phyloP scores from a whole-genome alignment of 2,797 vertebrate genomes.

The Rhinophrynus dorsalis region DNA sequence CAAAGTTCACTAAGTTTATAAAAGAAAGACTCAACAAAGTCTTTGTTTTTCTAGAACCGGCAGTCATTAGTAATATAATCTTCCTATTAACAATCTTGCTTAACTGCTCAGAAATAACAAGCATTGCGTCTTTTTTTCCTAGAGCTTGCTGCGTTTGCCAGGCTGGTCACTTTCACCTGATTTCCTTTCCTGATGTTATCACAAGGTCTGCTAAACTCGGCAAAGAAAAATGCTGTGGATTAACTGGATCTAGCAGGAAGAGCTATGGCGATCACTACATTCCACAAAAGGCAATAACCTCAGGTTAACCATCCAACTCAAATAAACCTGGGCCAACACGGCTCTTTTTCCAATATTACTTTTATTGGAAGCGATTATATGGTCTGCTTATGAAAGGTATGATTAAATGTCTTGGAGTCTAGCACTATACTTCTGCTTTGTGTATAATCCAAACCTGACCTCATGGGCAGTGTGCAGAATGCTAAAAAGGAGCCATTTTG shows the following conservation, averaged over 20 bases:
- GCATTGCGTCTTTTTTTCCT: not conserved
- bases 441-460: not conserved
- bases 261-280: not conserved
- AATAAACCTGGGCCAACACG: not conserved
- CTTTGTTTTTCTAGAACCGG: not conserved
- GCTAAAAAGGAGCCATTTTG: too few relatives aligned
- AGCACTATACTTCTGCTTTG: not conserved
- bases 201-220: not conserved
- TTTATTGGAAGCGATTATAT: not conserved
- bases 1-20: not conserved
- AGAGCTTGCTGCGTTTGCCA: not conserved
- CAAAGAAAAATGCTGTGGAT: not conserved
- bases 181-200: conserved; percentile 8
- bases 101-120: not conserved
- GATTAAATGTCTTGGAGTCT: not conserved
- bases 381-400: not conserved
- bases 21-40: not conserved
- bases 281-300: not conserved
- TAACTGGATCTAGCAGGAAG: not conserved
- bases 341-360: not conserved
- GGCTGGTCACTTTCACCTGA: not conserved
- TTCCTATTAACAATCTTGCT: not conserved
- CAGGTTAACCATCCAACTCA: not conserved
- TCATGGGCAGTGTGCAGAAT: too few relatives aligned
- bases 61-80: conserved; percentile 8